phyloP scores from a whole-genome alignment of 2,797 vertebrate genomes.

The Alauda arvensis region DNA sequence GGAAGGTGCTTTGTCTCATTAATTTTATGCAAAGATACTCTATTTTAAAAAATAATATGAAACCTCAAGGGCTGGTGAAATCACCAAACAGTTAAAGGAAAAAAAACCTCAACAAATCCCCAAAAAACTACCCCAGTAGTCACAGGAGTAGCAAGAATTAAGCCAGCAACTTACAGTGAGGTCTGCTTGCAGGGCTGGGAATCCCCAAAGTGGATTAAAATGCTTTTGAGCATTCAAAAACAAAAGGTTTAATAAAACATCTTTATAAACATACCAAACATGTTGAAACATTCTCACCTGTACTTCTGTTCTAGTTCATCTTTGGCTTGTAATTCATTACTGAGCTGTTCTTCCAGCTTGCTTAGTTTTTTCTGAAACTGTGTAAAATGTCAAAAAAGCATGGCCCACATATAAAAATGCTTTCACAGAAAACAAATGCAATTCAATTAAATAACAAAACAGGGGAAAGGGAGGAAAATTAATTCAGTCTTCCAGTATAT shows the following conservation, averaged over 20 bases:
- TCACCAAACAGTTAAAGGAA: neutral
- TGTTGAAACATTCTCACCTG: conserved; percentile 75
- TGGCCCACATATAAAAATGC: neutral
- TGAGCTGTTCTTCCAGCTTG: conserved; percentile 88
- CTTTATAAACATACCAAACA: neutral
- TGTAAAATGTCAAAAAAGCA: conserved; percentile 65
- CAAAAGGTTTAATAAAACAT: neutral
- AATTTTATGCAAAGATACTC: neutral
- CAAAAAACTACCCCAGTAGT: neutral
- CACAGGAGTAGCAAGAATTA: neutral
- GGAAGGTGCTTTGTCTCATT: neutral
- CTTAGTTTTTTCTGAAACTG: conserved; percentile 89
- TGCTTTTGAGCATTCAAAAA: neutral
- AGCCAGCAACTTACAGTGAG: neutral
- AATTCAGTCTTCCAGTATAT: neutral
- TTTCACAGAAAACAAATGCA: neutral
- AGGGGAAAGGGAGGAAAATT: neutral
- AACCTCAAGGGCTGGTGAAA: neutral
- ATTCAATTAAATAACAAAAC: neutral
- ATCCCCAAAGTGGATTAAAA: neutral
- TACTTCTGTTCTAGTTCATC: conserved; percentile 91
- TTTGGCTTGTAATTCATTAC: conserved; percentile 88
- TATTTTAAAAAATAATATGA: neutral
- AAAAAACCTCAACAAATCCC: neutral
- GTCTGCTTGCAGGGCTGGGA: neutral